Evolutionary conservation across 2,797 vertebrate species (phyloP), one percentile per base, ranked within the genome.

Genomic region (Pelochelys cantorii): DNA sequence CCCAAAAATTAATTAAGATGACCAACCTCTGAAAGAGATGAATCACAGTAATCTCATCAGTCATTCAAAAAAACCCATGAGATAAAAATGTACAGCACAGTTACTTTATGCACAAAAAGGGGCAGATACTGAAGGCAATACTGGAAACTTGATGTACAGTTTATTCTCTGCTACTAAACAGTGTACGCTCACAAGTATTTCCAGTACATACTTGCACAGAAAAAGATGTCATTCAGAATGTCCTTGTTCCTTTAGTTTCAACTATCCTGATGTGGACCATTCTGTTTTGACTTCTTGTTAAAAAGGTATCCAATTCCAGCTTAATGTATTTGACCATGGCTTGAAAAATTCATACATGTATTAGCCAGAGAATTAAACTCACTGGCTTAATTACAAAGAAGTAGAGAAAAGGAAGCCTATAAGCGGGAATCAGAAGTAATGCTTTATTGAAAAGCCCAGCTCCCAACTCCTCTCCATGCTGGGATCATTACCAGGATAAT

Each of bases 11-110:
- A 57, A 86, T 79, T 85, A 90, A 79, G 93, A 90, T n/a, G 54
- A 42, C 80, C 84, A 94, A 85, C 80, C 94, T 82, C 54, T 87
- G 89, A 89, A 96, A 86, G 62, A 90, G 56, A 55, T 29, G 90
- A 93, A 52, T 60, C 60, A 83, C 52, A 84, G 54, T 75, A 60
- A 53, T 71, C 57, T 87, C 60, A 71, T 54, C 6, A 93, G 88
- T 54, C 62, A 88, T 22, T 48, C 54, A 62, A 94, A 91, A 95
- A 92, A 62, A 42, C 88, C 83, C 60, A 88, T 89, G 65, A 93
- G 48, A 95, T 54, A 88, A 53, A 94, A 95, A 87, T 86, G 89
- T 18, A 74, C n/a, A 89, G 95, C 84, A 90, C 34, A 84, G 5
- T 23, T 80, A 90, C 13, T 42, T 84, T n/a, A 85, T 54, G 53